Evolutionary conservation across 1,140 invertebrate genomes (phyloP), one percentile per base, ranked within the genome.

Genomic region (Tetramorium alpestre): DNA sequence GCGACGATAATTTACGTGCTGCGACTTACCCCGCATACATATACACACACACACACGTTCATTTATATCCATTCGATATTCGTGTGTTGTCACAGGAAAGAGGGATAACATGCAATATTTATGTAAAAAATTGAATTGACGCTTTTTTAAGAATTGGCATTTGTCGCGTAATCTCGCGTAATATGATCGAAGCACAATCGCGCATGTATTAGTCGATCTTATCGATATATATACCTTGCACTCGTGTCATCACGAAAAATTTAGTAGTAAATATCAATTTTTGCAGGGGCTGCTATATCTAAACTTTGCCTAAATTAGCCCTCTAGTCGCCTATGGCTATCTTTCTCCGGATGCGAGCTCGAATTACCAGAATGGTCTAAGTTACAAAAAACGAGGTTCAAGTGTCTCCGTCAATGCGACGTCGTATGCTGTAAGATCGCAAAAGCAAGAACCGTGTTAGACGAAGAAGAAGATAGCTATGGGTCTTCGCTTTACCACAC

Each of bases 291-390:
- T 86, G 78, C 77, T 89, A 90, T 90, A 89, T 90, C 90, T 78
- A 92, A 91, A 87, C 87, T 92, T 92, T 91, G 88, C 91, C 91
- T 92, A 88, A 81, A 81, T 51, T 93, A 92, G 90, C 85, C 87
- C 90, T 91, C 87, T 91, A 91, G 89, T 64, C 58, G 85, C 89
- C 89, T 91, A 91, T 91, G 90, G 90, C 90, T 91, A 91, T 91
- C 89, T 91, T 89, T 91, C 90, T 91, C 82, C 89, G 78, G 72
- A 86, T 73, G 87, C 87, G 84, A 77, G 41, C 88, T 80, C 69
- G 86, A 90, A 87, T 85, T 90, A 80, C 75, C 67, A 47, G 88
- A 88, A 87, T 85, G 88, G 73, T 76, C 77, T 80, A 84, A 87
- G 41, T 81, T 56, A 84, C 87, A 78, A 80, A 78, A 80, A 81